phyloP scores from a whole-genome alignment of 2,888 invertebrate species.

The Cecidostiba fungosa region DNA sequence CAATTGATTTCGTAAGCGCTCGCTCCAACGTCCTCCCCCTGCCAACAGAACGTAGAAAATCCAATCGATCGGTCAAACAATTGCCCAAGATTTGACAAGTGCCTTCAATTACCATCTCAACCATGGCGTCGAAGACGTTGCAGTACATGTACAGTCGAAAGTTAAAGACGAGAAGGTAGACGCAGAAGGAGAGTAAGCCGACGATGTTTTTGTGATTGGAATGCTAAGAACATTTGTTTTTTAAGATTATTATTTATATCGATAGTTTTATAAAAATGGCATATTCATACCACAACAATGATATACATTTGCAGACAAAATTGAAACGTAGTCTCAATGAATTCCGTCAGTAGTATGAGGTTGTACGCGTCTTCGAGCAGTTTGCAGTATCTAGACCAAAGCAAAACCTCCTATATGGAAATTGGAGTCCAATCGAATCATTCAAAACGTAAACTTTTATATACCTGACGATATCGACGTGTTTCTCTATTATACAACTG shows the following conservation, averaged over 20 bases:
- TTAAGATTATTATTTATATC: background rate
- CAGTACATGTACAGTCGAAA: slow-evolving; percentile 65
- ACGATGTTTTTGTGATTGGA: slow-evolving; percentile 49
- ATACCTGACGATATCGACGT: slow-evolving; percentile 59
- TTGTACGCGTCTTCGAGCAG: slow-evolving; percentile 10
- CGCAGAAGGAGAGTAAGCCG: slow-evolving; percentile 53
- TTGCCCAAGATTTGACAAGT: background rate
- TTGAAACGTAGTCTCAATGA: slow-evolving; percentile 8
- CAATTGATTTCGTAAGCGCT: background rate
- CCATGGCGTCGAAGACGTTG: slow-evolving; percentile 64
- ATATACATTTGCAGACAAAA: slow-evolving; percentile 1
- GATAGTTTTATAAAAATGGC: background rate
- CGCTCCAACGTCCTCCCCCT: background rate
- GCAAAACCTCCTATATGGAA: background rate
- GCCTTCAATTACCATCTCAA: slow-evolving; percentile 57
- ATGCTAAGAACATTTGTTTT: background rate
- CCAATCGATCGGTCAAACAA: background rate
- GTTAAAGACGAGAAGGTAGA: slow-evolving; percentile 60
- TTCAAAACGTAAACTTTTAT: background rate
- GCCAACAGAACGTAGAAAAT: background rate
- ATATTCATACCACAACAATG: background rate
- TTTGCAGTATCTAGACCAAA: slow-evolving; percentile 19
- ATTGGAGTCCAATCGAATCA: too few relatives aligned
- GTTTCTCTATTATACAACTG: slow-evolving; percentile 62
- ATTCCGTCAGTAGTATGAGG: slow-evolving; percentile 7